These are phyloP conservation scores for Dromococcyx pavoninus DNA, from an alignment of 2,797 vertebrate genomes.

Conservation along the genomic window DNA sequence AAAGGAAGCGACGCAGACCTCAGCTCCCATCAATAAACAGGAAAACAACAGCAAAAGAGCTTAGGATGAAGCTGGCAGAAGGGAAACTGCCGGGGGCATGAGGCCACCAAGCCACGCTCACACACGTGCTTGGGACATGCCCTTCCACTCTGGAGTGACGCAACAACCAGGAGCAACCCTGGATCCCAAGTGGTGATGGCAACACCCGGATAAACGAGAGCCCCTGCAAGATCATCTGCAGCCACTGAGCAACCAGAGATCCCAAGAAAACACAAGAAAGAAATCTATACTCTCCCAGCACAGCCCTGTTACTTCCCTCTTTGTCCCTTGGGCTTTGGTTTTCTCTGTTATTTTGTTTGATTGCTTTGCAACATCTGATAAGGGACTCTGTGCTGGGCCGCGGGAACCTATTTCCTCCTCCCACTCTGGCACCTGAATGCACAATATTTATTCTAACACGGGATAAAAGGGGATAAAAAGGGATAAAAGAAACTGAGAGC, in stretches of 20 bases:
- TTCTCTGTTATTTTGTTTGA: not conserved
- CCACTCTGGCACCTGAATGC: fast-evolving
- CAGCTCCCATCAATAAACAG: not conserved
- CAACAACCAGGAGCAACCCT: not conserved
- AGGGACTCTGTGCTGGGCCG: not conserved
- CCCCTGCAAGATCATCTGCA: not conserved
- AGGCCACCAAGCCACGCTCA: not conserved
- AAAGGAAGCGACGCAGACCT: not conserved
- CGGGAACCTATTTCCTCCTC: not conserved
- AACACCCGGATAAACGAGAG: not conserved
- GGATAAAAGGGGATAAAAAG: not conserved
- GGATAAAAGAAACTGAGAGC: not conserved
- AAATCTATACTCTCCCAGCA: not conserved
- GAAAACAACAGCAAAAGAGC: not conserved
- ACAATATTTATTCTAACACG: fast-evolving
- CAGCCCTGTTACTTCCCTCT: not conserved
- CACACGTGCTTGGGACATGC: not conserved
- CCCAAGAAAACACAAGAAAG: not conserved
- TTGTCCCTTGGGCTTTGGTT: not conserved
- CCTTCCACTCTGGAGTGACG: not conserved
- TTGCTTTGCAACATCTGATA: not conserved
- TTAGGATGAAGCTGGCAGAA: fast-evolving
- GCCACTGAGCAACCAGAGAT: fast-evolving
- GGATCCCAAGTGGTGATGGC: not conserved
- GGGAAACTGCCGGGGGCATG: fast-evolving